These are phyloP conservation scores for Brachypalpus laphriformis DNA, from an alignment of 2,888 invertebrate species.

Conservation along the genomic window DNA sequence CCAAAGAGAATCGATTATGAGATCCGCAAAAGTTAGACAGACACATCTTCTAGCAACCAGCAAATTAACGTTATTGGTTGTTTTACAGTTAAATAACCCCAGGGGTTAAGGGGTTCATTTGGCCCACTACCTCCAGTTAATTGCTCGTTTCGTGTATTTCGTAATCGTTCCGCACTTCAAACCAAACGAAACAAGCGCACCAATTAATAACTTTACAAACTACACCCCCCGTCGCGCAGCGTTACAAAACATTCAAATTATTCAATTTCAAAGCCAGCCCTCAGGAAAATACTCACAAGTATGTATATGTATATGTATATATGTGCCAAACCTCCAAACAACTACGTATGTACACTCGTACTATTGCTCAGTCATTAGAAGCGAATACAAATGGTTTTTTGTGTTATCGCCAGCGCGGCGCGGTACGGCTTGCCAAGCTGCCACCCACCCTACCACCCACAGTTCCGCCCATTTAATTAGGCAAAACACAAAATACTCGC, in stretches of 20 bases:
- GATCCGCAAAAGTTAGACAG: no score
- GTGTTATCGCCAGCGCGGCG: neutral
- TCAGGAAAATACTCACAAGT: neutral
- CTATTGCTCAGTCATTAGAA: constrained; percentile 26
- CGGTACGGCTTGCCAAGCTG: neutral
- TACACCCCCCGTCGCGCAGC: neutral
- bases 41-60: no score
- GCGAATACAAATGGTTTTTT: constrained; percentile 26
- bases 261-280: constrained; percentile 29
- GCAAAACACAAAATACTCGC: constrained; percentile 29
- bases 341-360: neutral
- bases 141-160: constrained; percentile 25
- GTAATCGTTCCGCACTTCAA: constrained; percentile 8
- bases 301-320: neutral
- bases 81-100: no score
- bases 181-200: constrained; percentile 11
- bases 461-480: constrained; percentile 43
- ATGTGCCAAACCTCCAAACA: neutral
- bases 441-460: neutral
- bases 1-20: no score
- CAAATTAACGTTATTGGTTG: no score
- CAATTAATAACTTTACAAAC: constrained; percentile 32
- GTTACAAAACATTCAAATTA: constrained; percentile 16
- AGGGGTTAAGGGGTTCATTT: neutral
- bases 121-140: constrained; percentile 15